Percentiles rank a stretch among this genome's conserved stretches.
Conservation (phyloP, 2,797 vertebrate species). For the Pelodytes ibericus region DNA sequence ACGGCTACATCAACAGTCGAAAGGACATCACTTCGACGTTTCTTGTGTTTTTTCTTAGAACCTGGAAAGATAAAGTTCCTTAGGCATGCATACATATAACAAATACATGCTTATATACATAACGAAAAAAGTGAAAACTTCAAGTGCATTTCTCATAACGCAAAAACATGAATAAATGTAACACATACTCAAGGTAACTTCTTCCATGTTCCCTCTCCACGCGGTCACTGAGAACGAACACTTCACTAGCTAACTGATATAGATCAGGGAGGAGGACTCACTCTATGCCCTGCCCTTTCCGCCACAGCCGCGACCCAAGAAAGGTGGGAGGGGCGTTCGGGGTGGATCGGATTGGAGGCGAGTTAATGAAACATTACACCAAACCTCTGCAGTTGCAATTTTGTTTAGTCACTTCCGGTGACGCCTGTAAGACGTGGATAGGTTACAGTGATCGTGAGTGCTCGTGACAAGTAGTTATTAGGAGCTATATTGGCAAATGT, state of each 20-base stretch:
- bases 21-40: conserved; percentile 14
- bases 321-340: too few species aligned
- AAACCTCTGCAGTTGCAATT: too few species aligned
- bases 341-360: too few species aligned
- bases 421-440: too few species aligned
- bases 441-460: too few species aligned
- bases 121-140: background rate
- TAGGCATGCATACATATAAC: too few species aligned
- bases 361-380: too few species aligned
- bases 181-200: conserved; percentile 17
- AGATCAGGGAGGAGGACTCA: conserved; percentile 5
- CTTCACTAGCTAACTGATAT: background rate
- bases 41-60: conserved; percentile 28
- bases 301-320: background rate
- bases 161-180: background rate
- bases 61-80: background rate
- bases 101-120: background rate
- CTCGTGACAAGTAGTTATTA: too few species aligned
- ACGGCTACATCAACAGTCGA: background rate
- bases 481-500: too few species aligned
- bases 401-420: too few species aligned
- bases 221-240: conserved; percentile 23
- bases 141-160: background rate
- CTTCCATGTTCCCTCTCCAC: conserved; percentile 40
- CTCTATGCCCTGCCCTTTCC: background rate